Evolutionary conservation across 2,113 vertebrate genomes (phyloP), one percentile per base, ranked within the genome.

Genomic region (Sceloporus undulatus): DNA sequence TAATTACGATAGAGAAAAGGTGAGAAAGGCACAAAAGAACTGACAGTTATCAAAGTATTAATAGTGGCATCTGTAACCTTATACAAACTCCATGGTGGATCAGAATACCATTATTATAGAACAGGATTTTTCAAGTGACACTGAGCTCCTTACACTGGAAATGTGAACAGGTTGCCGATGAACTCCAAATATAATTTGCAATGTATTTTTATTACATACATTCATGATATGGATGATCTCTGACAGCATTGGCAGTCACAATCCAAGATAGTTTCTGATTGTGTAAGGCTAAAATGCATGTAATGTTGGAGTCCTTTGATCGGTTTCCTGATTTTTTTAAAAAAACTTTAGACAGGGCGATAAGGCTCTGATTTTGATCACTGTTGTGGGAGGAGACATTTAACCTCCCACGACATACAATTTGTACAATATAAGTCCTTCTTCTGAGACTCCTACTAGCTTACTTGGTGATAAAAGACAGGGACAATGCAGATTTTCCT

Each of bases 11-110:
- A 59, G 66, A 73, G 68, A 59, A 81, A 87, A n/a, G 66, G 66
- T 74, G 68, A 81, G 34, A 59, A 70, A 87, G 34, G 52, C 56
- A 76, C 54, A n/a, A 82, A 65, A 75, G 54, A 82, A 75, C 25
- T 82, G 86, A 66, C 70, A 87, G 40, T 65, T 62, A 82, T 82
- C 79, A 82, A 87, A 9, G 56, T 10, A 82, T 52, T 82, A 82
- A 82, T 82, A 82, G 56, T 65, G 73, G 40, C 70, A 65, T 59
- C 54, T 42, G 71, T 52, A 82, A 87, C 86, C 86, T 87, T 52
- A 54, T 38, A n/a, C 25, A 87, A 87, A 82, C 85, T 80, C 5
- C 19, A 14, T 74, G 54, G 65, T 56, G 34, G n/a, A 59, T 79
- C 13, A n/a, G n/a, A 38, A 38, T 86, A 59, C n/a, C 34, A 65